Evolutionary conservation across 2,888 invertebrate species (phyloP).

Genomic region (Caenorhabditis sp.): DNA sequence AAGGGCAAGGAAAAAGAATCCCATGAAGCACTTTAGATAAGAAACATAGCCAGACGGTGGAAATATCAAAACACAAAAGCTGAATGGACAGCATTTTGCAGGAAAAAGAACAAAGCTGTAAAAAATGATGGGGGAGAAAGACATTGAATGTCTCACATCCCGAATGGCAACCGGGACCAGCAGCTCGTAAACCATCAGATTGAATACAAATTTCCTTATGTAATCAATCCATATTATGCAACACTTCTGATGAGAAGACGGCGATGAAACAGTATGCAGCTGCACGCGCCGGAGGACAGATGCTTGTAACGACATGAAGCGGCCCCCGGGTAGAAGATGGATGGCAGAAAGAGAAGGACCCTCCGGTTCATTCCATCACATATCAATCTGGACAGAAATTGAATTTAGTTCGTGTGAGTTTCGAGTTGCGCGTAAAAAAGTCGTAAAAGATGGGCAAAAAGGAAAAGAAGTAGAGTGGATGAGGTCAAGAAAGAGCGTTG

Average conservation of each 20-base stretch:
- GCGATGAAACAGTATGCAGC: conserved; percentile 41
- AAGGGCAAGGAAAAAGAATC: not conserved
- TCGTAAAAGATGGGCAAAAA: conserved; percentile 20
- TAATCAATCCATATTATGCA: conserved; percentile 64
- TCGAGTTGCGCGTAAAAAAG: conserved; percentile 15
- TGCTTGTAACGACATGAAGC: conserved; percentile 56
- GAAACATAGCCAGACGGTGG: not conserved
- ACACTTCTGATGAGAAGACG: conserved; percentile 55
- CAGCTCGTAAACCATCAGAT: conserved; percentile 52
- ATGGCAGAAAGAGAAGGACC: not conserved
- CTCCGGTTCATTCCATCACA: conserved; percentile 53
- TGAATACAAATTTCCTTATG: conserved; percentile 61
- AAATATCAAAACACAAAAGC: not conserved
- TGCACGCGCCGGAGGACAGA: conserved; percentile 39
- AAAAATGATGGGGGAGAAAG: too few relatives aligned
- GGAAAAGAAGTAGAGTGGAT: conserved; percentile 22
- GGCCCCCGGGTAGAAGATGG: conserved; percentile 39
- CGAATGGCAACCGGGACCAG: not conserved
- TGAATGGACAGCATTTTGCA: not conserved
- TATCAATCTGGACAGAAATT: conserved; percentile 54
- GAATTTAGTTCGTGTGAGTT: conserved; percentile 39
- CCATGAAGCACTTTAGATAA: not conserved
- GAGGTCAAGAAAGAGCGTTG: conserved; percentile 44
- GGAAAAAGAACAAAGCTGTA: not conserved
- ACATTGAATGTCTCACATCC: not conserved